Base-by-base conservation (phyloP, 2,797 vertebrate species). In the Poecilia picta region DNA sequence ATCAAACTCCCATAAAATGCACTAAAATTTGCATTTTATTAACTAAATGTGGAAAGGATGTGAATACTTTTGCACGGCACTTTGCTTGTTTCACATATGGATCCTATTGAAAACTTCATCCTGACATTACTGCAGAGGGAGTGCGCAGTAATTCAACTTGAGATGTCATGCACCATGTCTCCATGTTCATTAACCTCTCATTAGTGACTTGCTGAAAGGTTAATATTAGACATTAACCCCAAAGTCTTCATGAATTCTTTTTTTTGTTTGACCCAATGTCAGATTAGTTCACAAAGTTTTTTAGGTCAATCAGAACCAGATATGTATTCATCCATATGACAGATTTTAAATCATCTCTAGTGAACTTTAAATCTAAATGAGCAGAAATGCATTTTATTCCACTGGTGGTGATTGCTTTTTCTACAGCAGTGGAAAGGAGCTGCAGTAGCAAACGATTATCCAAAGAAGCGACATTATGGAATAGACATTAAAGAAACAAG, bases 171-270 rank as follows among this genome's bases (percentile, higher is more conserved):
- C 49, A 55, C 12, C 49, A 12, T 4, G 8, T n/a, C 53, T 55
- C 31, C 28, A 20, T 39, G 49, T 74, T 77, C 23, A 70, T 62
- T 77, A 47, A 74, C 70, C 36, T 77, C 53, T 49, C 25, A 33
- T 81, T 64, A 77, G 23, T 25, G 51, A 33, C 36, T 73, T 72
- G 53, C 51, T 74, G 59, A 68, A 31, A 74, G 72, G 55, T 74
- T 59, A 82, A 83, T 70, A 12, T 81, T 20, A 74, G 43, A 53
- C 31, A 18, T 73, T 57, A 74, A 53, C 28, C 51, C 66, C 36
- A 41, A 18, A 66, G 70, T 46, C 36, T 68, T 68, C 11, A 77
- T 45, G 33, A 64, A 77, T 72, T 70, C 33, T 73, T 77, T 0
- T 11, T 73, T 46, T 45, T 28, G 43, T 81, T 73, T 13, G 28